A percentile compares a stretch with the other conserved stretches of the same genome.
Conservation (phyloP, 2,113 vertebrate genomes). For the Rissa tridactyla region DNA sequence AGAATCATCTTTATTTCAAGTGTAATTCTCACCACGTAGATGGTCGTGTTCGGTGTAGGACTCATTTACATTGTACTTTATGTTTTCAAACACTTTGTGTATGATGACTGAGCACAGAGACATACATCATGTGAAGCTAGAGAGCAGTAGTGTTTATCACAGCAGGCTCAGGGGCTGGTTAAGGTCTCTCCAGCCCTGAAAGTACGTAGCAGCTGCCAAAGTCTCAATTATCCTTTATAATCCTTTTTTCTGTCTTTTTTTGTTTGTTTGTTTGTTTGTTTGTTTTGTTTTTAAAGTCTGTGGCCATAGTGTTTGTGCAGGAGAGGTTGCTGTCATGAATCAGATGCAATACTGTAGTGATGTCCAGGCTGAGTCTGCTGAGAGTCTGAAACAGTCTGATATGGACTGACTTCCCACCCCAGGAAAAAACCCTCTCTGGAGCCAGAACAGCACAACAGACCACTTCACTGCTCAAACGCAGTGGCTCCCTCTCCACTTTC, state of each 20-base stretch:
- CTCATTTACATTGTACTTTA: not conserved
- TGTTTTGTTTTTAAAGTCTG: not conserved
- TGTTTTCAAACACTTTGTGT: not conserved
- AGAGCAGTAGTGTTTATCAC: not conserved
- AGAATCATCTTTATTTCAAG: not conserved
- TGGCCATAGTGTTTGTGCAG: not conserved
- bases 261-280: not conserved
- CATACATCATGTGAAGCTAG: not conserved
- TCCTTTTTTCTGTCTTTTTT: fast-evolving
- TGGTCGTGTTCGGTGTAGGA: not conserved
- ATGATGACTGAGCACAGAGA: not conserved
- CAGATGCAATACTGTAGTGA: not conserved
- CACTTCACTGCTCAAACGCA: not conserved
- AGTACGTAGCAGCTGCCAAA: not conserved
- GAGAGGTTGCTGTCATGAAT: not conserved
- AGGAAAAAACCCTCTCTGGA: not conserved
- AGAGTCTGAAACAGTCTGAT: not conserved
- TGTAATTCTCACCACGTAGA: not conserved
- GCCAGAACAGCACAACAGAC: not conserved
- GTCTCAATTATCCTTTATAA: not conserved
- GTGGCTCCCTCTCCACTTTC: not conserved
- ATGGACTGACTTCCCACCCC: not conserved
- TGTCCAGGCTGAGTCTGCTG: not conserved
- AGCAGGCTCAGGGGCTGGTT: not conserved
- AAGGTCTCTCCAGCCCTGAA: not conserved